Base-by-base conservation (phyloP, 2,888 invertebrate genomes). In the Endomychus coccineus region DNA sequence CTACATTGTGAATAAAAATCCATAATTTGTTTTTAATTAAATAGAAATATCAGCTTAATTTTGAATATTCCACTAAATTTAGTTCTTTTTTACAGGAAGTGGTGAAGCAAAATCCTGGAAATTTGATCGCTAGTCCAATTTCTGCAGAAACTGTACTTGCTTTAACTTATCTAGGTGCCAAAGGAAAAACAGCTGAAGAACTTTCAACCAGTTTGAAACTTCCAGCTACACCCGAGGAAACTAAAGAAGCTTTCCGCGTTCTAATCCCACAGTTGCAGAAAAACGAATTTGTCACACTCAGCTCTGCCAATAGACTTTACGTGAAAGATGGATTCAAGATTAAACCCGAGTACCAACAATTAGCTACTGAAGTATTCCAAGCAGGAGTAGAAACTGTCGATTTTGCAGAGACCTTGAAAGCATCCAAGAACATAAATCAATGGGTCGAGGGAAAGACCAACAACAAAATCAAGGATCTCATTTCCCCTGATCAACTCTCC, bases 351-450 rank as follows among this genome's bases (percentile, higher is more conserved):
- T 77, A 78, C 43, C 69, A 74, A 46, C 63, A 69, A 4, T 62
- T 77, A 22, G 76, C 83, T 0, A 53, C 67, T 5, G 68, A 74
- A 15, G 66, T 74, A 22, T 87, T 83, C 55, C 63, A 71, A 32
- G 74, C 82, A 2, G 72, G 69, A 3, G 70, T 78, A 3, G 71
- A 80, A 43, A 52, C 49, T 34, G 38, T 64, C 2, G 48, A 62
- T 37, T 61, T 60, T 36, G 28, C 15, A 6, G 25, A 48, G 5
- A 43, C 31, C 2, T 22, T 13, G 7, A 23, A 39, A 27, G 52
- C 62, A 0, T 55, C 61, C 0, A 15, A 36, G 3, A 39, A 29
- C 2, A 65, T 65, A 4, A 66, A 66, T 43, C 23, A 49, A 17
- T 66, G 64, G 64, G 62, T 66, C 1, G 58, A 58, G 39, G 27